Conservation (phyloP, 2,113 vertebrate genomes). For the Tiliqua scincoides region DNA sequence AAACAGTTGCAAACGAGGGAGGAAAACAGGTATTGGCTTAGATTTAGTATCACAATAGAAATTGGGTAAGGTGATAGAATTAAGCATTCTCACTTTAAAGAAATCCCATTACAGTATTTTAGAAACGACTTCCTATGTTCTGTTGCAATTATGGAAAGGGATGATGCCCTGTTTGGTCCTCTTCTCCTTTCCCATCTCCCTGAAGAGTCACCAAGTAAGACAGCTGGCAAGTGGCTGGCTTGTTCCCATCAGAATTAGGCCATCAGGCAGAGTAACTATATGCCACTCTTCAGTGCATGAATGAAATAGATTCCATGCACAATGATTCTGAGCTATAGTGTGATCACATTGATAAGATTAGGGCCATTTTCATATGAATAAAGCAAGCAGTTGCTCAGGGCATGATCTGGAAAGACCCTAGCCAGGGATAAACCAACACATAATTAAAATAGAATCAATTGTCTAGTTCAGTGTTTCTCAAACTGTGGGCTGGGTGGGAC, state of each 20-base stretch:
- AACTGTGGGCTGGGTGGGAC: too few species aligned
- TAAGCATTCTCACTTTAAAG: not conserved
- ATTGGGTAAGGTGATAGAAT: not conserved
- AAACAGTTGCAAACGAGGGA: not conserved
- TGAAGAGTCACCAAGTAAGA: not conserved
- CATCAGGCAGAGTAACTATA: conserved; percentile 2
- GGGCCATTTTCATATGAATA: conserved; percentile 28
- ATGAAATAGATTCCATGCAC: conserved; percentile 12
- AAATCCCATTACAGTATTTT: not conserved
- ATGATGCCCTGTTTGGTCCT: not conserved
- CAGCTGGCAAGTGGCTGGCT: conserved; percentile 21
- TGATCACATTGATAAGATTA: conserved; percentile 30
- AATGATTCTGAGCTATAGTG: not conserved
- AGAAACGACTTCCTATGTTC: not conserved
- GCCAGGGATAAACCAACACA: not conserved
- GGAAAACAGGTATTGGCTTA: not conserved
- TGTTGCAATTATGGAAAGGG: not conserved
- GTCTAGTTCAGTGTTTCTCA: not conserved
- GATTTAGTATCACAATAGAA: not conserved
- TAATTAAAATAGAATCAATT: not conserved
- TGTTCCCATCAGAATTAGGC: conserved; percentile 9
- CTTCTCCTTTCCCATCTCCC: not conserved
- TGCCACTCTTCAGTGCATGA: conserved; percentile 2
- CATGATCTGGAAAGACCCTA: not conserved
- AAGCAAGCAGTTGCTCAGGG: conserved; percentile 3